Conservation (phyloP, 35 echinoderm and acorn worm species). For the Diadema setosum region DNA sequence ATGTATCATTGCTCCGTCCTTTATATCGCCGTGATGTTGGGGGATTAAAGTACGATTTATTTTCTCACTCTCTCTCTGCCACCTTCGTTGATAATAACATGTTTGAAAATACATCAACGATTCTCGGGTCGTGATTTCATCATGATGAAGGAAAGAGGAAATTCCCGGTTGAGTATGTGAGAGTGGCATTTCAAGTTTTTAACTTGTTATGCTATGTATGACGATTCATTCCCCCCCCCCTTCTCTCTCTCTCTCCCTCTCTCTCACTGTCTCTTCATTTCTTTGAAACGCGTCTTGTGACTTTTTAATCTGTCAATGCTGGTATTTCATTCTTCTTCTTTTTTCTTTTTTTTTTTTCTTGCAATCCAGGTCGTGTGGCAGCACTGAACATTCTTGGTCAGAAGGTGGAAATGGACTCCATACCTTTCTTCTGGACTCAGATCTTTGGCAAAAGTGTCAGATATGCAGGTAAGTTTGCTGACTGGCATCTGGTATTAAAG, state of each 20-base stretch:
- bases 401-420: slow-evolving; percentile 62
- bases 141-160: too few relatives aligned
- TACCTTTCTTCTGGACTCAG: slow-evolving; percentile 88
- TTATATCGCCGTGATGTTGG: too few relatives aligned
- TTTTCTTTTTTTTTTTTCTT: background rate
- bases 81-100: background rate
- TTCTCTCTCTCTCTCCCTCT: background rate
- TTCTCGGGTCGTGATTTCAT: background rate
- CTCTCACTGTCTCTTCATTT: background rate
- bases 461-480: slow-evolving; percentile 85
- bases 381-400: slow-evolving; percentile 76
- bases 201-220: background rate
- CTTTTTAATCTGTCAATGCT: background rate
- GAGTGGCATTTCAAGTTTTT: background rate
- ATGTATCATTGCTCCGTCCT: too few relatives aligned
- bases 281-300: background rate
- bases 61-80: background rate
- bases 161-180: too few relatives aligned
- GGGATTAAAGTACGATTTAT: too few relatives aligned
- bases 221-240: background rate
- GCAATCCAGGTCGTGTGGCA: slow-evolving; percentile 68
- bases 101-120: background rate
- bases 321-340: background rate
- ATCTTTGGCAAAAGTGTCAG: slow-evolving; percentile 87
- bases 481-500: too few relatives aligned